phyloP scores from a whole-genome alignment of 2,113 vertebrate species.

The Callionymus lyra region DNA sequence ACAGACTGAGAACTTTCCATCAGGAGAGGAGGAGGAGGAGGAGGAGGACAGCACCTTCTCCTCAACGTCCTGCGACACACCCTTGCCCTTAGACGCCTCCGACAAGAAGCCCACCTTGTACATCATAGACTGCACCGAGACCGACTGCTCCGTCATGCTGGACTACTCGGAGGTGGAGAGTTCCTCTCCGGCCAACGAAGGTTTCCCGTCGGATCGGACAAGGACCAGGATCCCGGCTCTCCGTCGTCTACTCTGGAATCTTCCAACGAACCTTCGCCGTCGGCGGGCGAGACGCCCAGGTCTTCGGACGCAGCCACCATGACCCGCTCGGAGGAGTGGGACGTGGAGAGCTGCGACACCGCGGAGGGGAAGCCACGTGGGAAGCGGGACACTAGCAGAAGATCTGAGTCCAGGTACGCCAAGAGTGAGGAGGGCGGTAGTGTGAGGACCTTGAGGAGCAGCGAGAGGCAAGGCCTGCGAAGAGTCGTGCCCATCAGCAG shows the following conservation, averaged over 20 bases:
- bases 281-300: conserved; percentile 11
- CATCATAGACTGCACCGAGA: conserved; percentile 73
- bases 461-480: conserved; percentile 79
- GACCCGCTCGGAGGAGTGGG: conserved; percentile 52
- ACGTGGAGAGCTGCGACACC: conserved; percentile 54
- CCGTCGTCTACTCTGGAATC: conserved; percentile 62
- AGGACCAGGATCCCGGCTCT: conserved; percentile 43
- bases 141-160: conserved; percentile 79
- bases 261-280: conserved; percentile 32
- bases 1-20: conserved; percentile 11
- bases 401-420: conserved; percentile 34
- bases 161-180: conserved; percentile 78
- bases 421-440: conserved; percentile 42
- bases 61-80: conserved; percentile 65
- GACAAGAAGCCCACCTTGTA: conserved; percentile 63
- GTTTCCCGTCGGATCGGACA: conserved; percentile 34
- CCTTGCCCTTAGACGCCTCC: conserved; percentile 52
- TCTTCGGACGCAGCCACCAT: conserved; percentile 25
- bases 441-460: conserved; percentile 70
- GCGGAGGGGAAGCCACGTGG: conserved; percentile 36
- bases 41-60: conserved; percentile 52
- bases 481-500: conserved; percentile 86
- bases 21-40: conserved; percentile 45
- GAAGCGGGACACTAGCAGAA: conserved; percentile 21
- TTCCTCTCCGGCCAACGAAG: conserved; percentile 41